Percentiles rank a stretch among this genome's conserved stretches.
phyloP scores from a whole-genome alignment of 2,888 invertebrate species.

The Hyppa rectilinea region DNA sequence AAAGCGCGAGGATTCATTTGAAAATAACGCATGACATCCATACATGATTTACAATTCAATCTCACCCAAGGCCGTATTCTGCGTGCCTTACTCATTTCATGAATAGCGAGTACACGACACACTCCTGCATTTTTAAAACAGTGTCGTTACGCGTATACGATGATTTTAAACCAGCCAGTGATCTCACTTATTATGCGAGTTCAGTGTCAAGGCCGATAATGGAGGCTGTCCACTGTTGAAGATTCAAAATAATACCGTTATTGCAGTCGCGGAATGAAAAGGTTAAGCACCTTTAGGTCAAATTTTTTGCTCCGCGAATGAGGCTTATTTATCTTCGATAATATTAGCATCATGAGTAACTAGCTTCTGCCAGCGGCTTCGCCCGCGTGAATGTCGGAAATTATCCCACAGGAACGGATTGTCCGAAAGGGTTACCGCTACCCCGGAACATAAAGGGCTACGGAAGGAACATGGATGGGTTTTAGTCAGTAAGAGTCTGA shows the following conservation, averaged over 20 bases:
- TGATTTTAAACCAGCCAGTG: conserved; percentile 62
- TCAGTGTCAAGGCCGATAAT: conserved; percentile 69
- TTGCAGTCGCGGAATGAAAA: neutral
- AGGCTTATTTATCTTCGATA: neutral
- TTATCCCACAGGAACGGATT: too few species aligned
- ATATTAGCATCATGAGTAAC: neutral
- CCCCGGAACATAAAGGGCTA: too few species aligned
- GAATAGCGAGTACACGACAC: conserved; percentile 42
- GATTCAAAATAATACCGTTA: conserved; percentile 42
- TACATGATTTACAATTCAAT: conserved; percentile 49
- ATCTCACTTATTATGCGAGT: conserved; percentile 70
- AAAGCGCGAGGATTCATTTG: conserved; percentile 20
- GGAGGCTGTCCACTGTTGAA: conserved; percentile 40
- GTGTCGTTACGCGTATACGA: conserved; percentile 26
- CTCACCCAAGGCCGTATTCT: conserved; percentile 37
- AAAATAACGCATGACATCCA: conserved; percentile 22
- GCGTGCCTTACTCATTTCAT: conserved; percentile 47
- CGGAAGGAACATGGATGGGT: too few species aligned
- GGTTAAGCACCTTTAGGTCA: neutral
- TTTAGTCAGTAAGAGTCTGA: too few species aligned
- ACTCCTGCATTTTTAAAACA: conserved; percentile 55
- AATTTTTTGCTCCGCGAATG: neutral
- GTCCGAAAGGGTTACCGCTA: too few species aligned
- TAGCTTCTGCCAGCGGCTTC: too few species aligned
- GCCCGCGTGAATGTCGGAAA: too few species aligned